phyloP scores from a whole-genome alignment of 2,888 invertebrate species.

The Aromia moschata region DNA sequence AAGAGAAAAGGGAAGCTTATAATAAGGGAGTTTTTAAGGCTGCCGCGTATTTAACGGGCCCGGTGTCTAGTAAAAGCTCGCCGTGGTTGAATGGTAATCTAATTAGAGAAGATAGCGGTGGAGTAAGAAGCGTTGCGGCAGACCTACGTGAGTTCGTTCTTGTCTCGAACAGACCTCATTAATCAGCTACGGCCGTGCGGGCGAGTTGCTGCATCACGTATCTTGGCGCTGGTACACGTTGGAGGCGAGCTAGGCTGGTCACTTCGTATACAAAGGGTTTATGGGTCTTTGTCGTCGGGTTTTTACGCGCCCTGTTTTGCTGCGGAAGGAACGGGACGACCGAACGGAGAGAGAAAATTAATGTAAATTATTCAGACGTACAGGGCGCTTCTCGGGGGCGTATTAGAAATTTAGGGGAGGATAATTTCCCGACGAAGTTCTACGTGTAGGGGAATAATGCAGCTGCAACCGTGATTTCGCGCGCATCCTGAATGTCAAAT shows the following conservation, averaged over 20 bases:
- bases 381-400: too few relatives aligned
- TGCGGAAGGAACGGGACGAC: too few relatives aligned
- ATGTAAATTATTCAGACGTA: too few relatives aligned
- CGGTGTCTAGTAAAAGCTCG: constrained; percentile 20
- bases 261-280: not conserved
- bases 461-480: too few relatives aligned
- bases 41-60: constrained; percentile 5
- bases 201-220: constrained; percentile 38
- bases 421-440: too few relatives aligned
- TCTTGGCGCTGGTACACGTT: constrained; percentile 28
- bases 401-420: too few relatives aligned
- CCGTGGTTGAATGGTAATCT: constrained; percentile 40
- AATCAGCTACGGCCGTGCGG: constrained; percentile 43
- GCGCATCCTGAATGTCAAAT: too few relatives aligned
- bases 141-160: constrained; percentile 44
- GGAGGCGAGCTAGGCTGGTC: constrained; percentile 27
- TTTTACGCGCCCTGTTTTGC: not conserved
- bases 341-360: too few relatives aligned
- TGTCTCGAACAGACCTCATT: constrained; percentile 45
- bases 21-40: constrained; percentile 4
- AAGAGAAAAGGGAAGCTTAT: constrained; percentile 4
- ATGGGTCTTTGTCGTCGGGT: not conserved
- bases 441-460: too few relatives aligned
- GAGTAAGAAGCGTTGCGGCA: constrained; percentile 37
- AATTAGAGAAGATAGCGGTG: constrained; percentile 46